Evolutionary conservation across 2,888 invertebrate species (phyloP).

Genomic region (Aspidiotus rigidus): DNA sequence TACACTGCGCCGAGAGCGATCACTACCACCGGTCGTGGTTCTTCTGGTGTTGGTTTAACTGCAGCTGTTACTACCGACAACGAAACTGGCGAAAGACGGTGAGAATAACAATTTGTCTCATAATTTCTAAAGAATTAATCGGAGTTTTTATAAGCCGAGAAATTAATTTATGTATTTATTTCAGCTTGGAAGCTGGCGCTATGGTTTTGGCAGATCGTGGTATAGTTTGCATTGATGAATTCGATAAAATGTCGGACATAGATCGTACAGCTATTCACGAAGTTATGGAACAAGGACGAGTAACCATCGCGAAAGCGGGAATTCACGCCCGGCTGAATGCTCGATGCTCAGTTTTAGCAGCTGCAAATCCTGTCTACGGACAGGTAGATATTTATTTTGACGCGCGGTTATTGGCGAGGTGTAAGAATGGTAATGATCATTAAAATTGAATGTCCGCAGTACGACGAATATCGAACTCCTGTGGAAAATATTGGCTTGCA

Average conservation of each 20-base stretch:
- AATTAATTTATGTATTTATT: not conserved
- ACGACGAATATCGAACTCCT: slow-evolving; percentile 97
- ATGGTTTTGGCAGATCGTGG: slow-evolving; percentile 99
- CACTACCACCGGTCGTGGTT: slow-evolving; percentile 93
- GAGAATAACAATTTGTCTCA: too few species aligned
- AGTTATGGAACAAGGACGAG: slow-evolving; percentile 97
- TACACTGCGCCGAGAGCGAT: slow-evolving; percentile 92
- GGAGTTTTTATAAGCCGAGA: too few species aligned
- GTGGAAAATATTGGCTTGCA: slow-evolving; percentile 99
- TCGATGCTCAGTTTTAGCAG: slow-evolving; percentile 92
- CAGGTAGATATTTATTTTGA: slow-evolving; percentile 51
- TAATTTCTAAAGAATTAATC: too few species aligned
- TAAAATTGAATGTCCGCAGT: slow-evolving; percentile 51
- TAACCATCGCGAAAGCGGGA: slow-evolving; percentile 97
- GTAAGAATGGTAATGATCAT: not conserved
- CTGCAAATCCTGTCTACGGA: slow-evolving; percentile 99
- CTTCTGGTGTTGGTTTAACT: slow-evolving; percentile 95
- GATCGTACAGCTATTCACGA: slow-evolving; percentile 99
- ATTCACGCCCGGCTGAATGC: slow-evolving; percentile 97
- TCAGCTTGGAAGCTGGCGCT: slow-evolving; percentile 88
- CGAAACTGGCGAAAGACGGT: slow-evolving; percentile 76
- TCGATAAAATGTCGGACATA: slow-evolving; percentile 98
- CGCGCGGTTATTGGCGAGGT: not conserved
- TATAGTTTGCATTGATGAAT: slow-evolving; percentile 94
- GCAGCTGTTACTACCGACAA: slow-evolving; percentile 95